Conservation (phyloP, 2,888 invertebrate genomes). For the Eupithecia tripunctaria region DNA sequence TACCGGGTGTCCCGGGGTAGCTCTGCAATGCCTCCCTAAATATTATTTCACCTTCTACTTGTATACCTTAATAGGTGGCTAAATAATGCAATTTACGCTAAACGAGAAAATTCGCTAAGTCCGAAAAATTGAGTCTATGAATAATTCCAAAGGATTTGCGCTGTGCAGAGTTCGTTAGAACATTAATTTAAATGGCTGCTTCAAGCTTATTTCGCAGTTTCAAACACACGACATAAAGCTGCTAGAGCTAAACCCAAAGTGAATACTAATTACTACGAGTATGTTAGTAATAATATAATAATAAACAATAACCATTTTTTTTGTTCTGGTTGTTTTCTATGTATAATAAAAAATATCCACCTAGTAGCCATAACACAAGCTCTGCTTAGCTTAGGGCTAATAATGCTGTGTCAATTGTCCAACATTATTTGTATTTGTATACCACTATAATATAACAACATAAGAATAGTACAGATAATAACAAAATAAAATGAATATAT, state of each 20-base stretch:
- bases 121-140: not conserved
- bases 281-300: not conserved
- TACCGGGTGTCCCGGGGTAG: too few species aligned
- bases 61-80: not conserved
- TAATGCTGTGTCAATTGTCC: too few species aligned
- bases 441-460: too few species aligned
- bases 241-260: not conserved
- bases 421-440: too few species aligned
- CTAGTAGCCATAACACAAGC: too few species aligned
- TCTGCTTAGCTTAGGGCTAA: too few species aligned
- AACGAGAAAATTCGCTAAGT: not conserved
- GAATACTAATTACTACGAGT: not conserved
- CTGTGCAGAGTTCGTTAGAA: not conserved
- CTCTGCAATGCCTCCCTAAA: not conserved
- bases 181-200: constrained; percentile 1
- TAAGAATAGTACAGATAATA: too few species aligned
- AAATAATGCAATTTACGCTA: not conserved
- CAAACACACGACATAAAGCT: not conserved
- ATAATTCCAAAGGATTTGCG: not conserved
- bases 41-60: not conserved
- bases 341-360: too few species aligned
- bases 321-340: too few species aligned
- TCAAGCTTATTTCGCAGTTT: not conserved
- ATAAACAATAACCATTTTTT: too few species aligned
- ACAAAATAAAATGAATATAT: too few species aligned